Percentiles rank a stretch among this genome's conserved stretches.
phyloP scores from a whole-genome alignment of 2,888 invertebrate genomes.

The Oscheius sp. region DNA sequence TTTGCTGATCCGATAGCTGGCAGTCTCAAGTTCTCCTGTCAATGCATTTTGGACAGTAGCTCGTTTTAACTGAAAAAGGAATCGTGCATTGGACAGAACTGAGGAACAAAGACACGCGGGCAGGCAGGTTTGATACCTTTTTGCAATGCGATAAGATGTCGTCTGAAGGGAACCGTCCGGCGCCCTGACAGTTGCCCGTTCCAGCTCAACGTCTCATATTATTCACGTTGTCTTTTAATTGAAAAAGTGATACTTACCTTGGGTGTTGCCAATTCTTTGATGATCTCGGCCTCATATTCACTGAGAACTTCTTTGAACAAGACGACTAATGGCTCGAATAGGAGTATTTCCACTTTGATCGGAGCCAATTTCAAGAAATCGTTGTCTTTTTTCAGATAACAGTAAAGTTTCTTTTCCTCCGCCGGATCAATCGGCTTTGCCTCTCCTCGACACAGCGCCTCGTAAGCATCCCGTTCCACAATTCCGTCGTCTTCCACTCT shows the following conservation, averaged over 20 bases:
- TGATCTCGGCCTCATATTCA: constrained; percentile 86
- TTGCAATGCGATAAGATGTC: constrained; percentile 58
- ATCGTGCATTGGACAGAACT: constrained; percentile 25
- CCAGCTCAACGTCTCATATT: constrained; percentile 43
- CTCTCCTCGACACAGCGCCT: constrained; percentile 75
- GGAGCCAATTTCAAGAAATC: constrained; percentile 71
- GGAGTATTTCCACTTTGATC: constrained; percentile 72
- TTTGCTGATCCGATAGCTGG: constrained; percentile 96
- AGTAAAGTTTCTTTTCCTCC: constrained; percentile 60
- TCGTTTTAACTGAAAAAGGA: constrained; percentile 66
- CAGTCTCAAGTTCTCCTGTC: constrained; percentile 86
- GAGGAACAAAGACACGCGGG: constrained; percentile 4
- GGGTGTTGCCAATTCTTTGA: constrained; percentile 88
- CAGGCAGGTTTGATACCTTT: constrained; percentile 16
- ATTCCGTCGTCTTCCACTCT: constrained; percentile 64
- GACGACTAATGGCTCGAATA: constrained; percentile 67
- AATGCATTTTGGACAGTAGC: constrained; percentile 72
- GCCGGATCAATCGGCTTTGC: constrained; percentile 51
- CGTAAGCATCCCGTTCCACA: constrained; percentile 76
- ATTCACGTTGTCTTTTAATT: background rate
- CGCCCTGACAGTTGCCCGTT: constrained; percentile 58
- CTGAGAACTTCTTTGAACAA: constrained; percentile 76
- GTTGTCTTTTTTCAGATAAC: constrained; percentile 69
- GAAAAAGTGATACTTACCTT: constrained; percentile 79
- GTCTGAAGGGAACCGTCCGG: constrained; percentile 52